These are phyloP conservation scores for Bombus difficillimus DNA, from an alignment of 1,140 invertebrate species.

Conservation along the genomic window DNA sequence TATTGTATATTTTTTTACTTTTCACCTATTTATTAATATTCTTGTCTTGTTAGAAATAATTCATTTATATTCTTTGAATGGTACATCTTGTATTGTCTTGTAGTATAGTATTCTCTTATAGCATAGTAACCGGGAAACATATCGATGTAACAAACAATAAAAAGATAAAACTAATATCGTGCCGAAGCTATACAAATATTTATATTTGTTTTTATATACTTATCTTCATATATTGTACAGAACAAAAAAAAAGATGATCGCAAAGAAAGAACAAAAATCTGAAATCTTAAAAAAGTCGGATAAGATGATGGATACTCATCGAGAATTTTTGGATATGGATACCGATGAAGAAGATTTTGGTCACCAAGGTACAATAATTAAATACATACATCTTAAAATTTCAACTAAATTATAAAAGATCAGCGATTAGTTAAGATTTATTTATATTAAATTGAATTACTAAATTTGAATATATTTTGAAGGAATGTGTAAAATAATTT, in stretches of 20 bases:
- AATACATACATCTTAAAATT: background rate
- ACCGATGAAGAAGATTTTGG: slow-evolving; percentile 80
- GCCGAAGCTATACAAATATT: background rate
- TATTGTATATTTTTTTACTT: background rate
- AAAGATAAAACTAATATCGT: background rate
- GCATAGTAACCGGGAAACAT: background rate
- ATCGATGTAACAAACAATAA: slow-evolving; percentile 29
- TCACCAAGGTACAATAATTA: slow-evolving; percentile 69
- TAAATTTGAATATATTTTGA: background rate
- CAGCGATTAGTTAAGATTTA: background rate
- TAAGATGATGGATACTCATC: slow-evolving; percentile 68
- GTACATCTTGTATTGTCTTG: too few relatives aligned
- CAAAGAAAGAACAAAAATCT: slow-evolving; percentile 59
- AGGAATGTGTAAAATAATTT: background rate
- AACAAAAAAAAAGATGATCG: slow-evolving; percentile 43
- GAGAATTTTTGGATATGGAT: slow-evolving; percentile 80
- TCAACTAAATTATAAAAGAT: background rate
- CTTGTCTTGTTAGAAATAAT: too few relatives aligned
- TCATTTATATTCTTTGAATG: background rate
- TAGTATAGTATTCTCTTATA: background rate
- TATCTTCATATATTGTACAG: background rate
- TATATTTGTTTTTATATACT: background rate
- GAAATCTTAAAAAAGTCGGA: slow-evolving; percentile 66
- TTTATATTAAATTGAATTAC: background rate
- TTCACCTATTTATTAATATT: background rate